Percentiles rank a stretch among this genome's conserved stretches.
These are phyloP conservation scores for Prietella phreatophila DNA, from an alignment of 2,113 vertebrate species.

Conservation along the genomic window DNA sequence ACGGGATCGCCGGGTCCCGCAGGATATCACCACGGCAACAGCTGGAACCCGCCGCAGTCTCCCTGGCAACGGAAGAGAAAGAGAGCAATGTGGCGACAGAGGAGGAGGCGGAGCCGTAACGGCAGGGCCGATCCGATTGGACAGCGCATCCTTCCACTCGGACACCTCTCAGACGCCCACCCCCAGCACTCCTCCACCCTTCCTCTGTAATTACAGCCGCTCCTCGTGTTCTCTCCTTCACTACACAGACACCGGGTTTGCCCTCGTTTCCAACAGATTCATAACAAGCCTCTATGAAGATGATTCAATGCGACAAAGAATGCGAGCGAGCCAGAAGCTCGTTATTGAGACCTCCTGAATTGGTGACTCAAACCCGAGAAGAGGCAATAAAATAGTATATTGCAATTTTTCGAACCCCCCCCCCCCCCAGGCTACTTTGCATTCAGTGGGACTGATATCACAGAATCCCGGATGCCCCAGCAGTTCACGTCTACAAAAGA, in stretches of 20 bases:
- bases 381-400: neutral
- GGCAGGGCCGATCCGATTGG: conserved; percentile 59
- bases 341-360: neutral
- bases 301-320: neutral
- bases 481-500: neutral
- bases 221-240: conserved; percentile 16
- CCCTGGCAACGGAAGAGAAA: conserved; percentile 68
- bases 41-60: conserved; percentile 69
- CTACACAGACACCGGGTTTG: neutral
- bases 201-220: conserved; percentile 22
- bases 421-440: neutral
- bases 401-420: no score
- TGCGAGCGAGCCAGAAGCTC: neutral
- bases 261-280: conserved; percentile 9
- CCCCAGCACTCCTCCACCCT: conserved; percentile 5
- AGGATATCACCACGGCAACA: conserved; percentile 73
- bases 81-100: conserved; percentile 56
- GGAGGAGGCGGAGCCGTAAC: conserved; percentile 48
- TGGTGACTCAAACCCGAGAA: neutral
- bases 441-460: neutral
- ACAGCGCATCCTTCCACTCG: conserved; percentile 44
- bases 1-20: conserved; percentile 56
- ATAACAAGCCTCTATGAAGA: neutral
- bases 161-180: conserved; percentile 34
- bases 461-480: neutral